These are phyloP conservation scores for Myodes glareolus DNA, from an alignment of 2,113 vertebrate genomes.

Conservation along the genomic window DNA sequence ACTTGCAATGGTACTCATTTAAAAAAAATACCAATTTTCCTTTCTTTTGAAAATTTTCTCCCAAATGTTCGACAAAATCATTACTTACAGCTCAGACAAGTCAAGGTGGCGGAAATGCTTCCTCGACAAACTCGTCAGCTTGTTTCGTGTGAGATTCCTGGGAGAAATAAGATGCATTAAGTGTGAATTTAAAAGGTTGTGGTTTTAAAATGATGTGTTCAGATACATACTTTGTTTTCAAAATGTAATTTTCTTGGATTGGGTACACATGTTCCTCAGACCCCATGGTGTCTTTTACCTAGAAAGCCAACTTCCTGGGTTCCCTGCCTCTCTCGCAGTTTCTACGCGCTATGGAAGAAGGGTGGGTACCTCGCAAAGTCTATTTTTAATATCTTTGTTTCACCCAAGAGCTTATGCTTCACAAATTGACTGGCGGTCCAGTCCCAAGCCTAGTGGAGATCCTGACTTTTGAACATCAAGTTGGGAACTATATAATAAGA, in stretches of 20 bases:
- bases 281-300: not conserved
- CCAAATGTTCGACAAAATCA: constrained; percentile 46
- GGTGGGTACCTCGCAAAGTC: accelerated
- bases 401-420: not conserved
- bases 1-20: constrained; percentile 1
- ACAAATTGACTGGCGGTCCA: not conserved
- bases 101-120: constrained; percentile 95
- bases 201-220: constrained; percentile 57
- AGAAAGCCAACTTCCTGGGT: not conserved
- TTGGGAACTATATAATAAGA: not conserved
- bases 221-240: constrained; percentile 11
- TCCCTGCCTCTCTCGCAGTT: not conserved
- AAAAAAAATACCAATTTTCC: constrained; percentile 7
- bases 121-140: constrained; percentile 94
- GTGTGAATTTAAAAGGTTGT: constrained; percentile 57
- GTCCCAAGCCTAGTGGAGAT: not conserved
- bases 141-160: constrained; percentile 98
- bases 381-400: constrained; percentile 32
- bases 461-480: constrained; percentile 21
- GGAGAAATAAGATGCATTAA: constrained; percentile 81
- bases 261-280: not conserved
- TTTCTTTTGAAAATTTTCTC: constrained; percentile 14
- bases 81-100: constrained; percentile 96
- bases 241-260: constrained; percentile 14
- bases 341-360: not conserved